Percentiles rank a stretch among this genome's conserved stretches.
phyloP scores from a whole-genome alignment of 2,113 vertebrate species.

The Gnathonemus longibarbis region DNA sequence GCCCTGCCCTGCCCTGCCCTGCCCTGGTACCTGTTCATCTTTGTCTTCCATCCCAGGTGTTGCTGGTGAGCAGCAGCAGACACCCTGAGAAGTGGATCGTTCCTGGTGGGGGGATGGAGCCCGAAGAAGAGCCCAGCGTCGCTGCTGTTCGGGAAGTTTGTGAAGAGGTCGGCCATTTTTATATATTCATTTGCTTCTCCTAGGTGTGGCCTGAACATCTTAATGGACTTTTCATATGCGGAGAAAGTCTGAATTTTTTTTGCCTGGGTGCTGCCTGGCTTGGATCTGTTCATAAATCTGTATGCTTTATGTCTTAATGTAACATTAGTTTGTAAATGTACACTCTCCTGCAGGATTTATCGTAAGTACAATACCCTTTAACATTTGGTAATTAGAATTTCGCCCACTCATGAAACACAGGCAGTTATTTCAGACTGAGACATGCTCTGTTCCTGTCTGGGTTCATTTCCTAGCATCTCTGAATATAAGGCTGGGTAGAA shows the following conservation, averaged over 20 bases:
- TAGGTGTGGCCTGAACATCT: neutral
- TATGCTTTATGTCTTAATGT: neutral
- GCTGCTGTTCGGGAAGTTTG: constrained; percentile 92
- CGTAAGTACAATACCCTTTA: neutral
- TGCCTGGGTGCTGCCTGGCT: neutral
- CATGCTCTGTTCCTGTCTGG: neutral
- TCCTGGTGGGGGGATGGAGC: constrained; percentile 96
- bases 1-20: neutral
- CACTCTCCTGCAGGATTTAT: neutral
- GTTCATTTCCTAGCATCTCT: neutral
- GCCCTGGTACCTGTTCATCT: neutral
- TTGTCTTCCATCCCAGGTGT: constrained; percentile 63
- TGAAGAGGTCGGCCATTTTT: constrained; percentile 71
- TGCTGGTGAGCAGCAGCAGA: constrained; percentile 94
- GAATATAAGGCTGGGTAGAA: neutral
- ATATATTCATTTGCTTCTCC: neutral
- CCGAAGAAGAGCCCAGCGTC: constrained; percentile 84
- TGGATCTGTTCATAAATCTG: neutral
- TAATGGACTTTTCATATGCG: neutral
- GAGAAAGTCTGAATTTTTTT: neutral
- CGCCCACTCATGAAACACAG: neutral
- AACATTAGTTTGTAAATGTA: neutral
- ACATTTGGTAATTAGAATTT: neutral
- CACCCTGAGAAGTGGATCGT: constrained; percentile 97
- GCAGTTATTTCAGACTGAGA: neutral